Base-by-base conservation (phyloP, 2,888 invertebrate species). In the Oxyteleia sp. region DNA sequence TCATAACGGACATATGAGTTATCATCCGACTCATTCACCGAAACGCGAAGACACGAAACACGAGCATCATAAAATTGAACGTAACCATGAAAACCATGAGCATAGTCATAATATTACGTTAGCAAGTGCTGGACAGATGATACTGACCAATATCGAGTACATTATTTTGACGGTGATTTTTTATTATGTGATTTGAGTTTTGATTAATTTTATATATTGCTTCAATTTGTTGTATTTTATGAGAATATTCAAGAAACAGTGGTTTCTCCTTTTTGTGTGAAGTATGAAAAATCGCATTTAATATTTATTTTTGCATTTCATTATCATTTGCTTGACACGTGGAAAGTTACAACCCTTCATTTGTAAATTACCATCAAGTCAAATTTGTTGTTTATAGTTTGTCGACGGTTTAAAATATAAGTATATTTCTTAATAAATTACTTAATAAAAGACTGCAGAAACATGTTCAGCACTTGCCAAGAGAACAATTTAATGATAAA, bases 141-240 rank as follows among this genome's bases (percentile, higher is more conserved):
- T 91, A 41, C 26, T 90, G 7, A 87, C 90, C 5, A 92, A 91
- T 76, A 75, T 92, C 23, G 87, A 91, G 20, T 93, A 91, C 64
- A 41, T 92, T 41, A 8, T 91, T 23, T 83, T 92, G 20, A 91
- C 90, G 2, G 78, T 87, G 29, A 68, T 92, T 53, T 76, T 92
- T 8, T 92, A 91, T 66, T 90, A 89, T 69, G 86, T 89, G 15
- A 89, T 92, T 72, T 93, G 88, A 84, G 61, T 23, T 29, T 35
- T 13, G 8, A 7, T 13, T 43, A 5, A 1, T 43, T 2, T 13
- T 43, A 13, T 43, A 5, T 13, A 13, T 13, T 10, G 15, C 10
- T 1, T 47, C 18, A 16, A 26, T 13, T 55, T 55, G 55, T 55
- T 55, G 55, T 5, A 23, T 23, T 5, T 23, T 23, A 23, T 4